Evolutionary conservation across 2,888 invertebrate genomes (phyloP).

Genomic region (Caenorhabditis wallacei): DNA sequence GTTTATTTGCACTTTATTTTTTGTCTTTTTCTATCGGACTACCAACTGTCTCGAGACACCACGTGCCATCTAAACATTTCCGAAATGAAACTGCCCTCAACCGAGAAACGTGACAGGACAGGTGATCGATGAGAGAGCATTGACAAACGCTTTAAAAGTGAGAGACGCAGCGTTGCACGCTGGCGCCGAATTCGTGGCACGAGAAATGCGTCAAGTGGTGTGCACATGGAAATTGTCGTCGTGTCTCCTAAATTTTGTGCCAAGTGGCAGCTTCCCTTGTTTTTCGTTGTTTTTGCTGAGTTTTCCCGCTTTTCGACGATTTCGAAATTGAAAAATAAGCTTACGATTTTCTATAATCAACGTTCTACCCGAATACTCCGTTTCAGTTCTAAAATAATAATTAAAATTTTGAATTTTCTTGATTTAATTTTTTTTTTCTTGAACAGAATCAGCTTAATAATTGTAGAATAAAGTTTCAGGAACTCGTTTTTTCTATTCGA

Average conservation of each 20-base stretch:
- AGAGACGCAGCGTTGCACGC: conserved; percentile 51
- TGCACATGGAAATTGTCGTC: conserved; percentile 53
- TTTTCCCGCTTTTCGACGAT: background rate
- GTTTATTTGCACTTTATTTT: conserved; percentile 36
- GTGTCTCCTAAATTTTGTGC: conserved; percentile 62
- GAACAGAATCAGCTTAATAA: background rate
- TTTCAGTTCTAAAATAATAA: too few species aligned
- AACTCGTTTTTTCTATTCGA: conserved; percentile 43
- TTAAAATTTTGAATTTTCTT: background rate
- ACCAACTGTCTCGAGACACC: conserved; percentile 45
- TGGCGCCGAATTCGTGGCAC: conserved; percentile 56
- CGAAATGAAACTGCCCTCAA: conserved; percentile 45
- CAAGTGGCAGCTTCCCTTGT: conserved; percentile 24
- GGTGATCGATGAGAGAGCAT: conserved; percentile 58
- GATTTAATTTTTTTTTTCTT: background rate
- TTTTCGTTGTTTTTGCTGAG: conserved; percentile 1
- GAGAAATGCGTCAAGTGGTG: conserved; percentile 36
- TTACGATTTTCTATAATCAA: too few species aligned
- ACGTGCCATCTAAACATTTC: conserved; percentile 55
- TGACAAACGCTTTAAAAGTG: background rate
- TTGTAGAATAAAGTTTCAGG: conserved; percentile 33
- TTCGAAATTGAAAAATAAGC: background rate
- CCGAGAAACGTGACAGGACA: conserved; percentile 62
- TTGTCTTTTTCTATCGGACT: background rate
- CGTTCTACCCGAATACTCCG: too few species aligned